Evolutionary conservation across 2,113 vertebrate species (phyloP).

Genomic region (Bostrychus sinensis): DNA sequence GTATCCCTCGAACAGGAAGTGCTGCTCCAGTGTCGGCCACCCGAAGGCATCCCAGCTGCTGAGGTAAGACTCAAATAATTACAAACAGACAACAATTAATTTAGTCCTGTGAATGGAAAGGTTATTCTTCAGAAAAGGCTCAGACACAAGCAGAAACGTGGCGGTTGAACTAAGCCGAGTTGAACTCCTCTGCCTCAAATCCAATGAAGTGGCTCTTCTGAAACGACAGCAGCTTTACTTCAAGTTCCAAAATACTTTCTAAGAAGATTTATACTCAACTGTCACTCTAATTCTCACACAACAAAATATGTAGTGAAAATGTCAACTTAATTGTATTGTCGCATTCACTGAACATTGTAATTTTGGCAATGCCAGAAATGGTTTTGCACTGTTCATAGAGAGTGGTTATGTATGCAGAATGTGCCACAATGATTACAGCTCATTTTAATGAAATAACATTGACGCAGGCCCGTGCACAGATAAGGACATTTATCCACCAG

Average conservation of each 20-base stretch:
- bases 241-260: constrained; percentile 23
- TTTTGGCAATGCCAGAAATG: background rate
- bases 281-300: constrained; percentile 5
- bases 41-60: constrained; percentile 94
- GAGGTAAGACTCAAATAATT: constrained; percentile 82
- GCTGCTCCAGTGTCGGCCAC: constrained; percentile 94
- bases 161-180: constrained; percentile 10
- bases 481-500: constrained; percentile 49
- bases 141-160: no score
- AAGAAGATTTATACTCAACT: constrained; percentile 25
- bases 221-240: constrained; percentile 32
- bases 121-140: background rate
- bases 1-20: constrained; percentile 96
- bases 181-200: constrained; percentile 36
- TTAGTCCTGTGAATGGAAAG: constrained; percentile 4
- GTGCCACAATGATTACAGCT: background rate
- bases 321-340: background rate
- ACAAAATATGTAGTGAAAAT: constrained; percentile 22
- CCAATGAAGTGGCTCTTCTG: constrained; percentile 42
- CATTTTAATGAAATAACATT: constrained; percentile 35
- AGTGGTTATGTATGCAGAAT: background rate
- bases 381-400: constrained; percentile 5
- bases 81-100: background rate
- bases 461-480: constrained; percentile 41
- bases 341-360: constrained; percentile 6